Evolutionary conservation across 1,140 invertebrate genomes (phyloP), one percentile per base, ranked within the genome.

Genomic region (Zaprionus ghesquierei): DNA sequence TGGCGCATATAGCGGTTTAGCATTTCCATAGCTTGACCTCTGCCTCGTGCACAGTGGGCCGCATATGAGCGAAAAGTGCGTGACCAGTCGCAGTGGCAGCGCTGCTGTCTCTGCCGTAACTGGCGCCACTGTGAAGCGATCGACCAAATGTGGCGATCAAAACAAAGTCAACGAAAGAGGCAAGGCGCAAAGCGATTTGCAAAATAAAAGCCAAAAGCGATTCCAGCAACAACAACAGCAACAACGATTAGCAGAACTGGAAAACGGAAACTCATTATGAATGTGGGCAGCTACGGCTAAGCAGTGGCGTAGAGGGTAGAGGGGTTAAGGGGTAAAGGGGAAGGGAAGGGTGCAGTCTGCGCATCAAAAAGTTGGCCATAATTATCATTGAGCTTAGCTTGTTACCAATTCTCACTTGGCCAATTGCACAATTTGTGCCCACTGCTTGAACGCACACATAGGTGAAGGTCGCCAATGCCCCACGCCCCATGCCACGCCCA

Each of bases 1-100:
- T 61, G 61, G 54, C 77, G 77, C 79, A 79, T 63, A 62, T 73
- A 35, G 62, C 61, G 55, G 29, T 77, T 85, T 81, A 74, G 81
- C 74, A 78, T 86, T 75, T 82, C 71, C 70, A 75, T 68, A 59
- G 53, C 63, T 27, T 44, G 81, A 81, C 81, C 79, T 81, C 79
- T 81, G 61, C 35, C 31, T 50, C 35, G 13, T 20, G 73, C 79
- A 82, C 79, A 81, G 60, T 78, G 79, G 75, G 15, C 6, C 25
- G 12, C 4, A 12, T 60, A n/a, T 9, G n/a, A 20, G 44, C 35
- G 35, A 54, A 49, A 35, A 55, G 9, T 35, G 59, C 15, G 22
- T 5, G 12, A 53, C 15, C 20, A 12, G 13, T 4, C 2, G n/a
- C 23, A 20, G n/a, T n/a, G n/a, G n/a, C n/a, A n/a, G n/a, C n/a